Percentiles rank a stretch among this genome's conserved stretches.
phyloP scores from a whole-genome alignment of 1,140 invertebrate species.

The Zaprionus tsacasi region DNA sequence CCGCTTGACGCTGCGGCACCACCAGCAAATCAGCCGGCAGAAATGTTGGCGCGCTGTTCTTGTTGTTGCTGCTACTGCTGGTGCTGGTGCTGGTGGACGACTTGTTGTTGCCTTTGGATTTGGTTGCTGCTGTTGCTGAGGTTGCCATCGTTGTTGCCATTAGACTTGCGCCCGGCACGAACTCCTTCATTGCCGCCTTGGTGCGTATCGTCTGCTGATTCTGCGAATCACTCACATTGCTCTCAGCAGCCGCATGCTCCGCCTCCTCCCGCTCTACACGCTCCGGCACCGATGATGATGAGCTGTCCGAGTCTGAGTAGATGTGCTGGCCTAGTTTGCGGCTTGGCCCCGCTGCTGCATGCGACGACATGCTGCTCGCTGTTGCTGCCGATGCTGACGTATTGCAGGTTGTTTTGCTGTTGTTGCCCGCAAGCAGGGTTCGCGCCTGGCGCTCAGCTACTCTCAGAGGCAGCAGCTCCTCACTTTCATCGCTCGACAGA shows the following conservation, averaged over 20 bases:
- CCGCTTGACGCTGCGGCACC: constrained; percentile 95
- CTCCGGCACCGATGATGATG: constrained; percentile 25
- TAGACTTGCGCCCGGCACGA: constrained; percentile 84
- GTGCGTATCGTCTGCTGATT: constrained; percentile 88
- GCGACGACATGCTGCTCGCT: background rate
- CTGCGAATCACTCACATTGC: constrained; percentile 88
- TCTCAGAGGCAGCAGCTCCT: constrained; percentile 88
- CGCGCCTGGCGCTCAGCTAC: constrained; percentile 27
- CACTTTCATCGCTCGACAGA: constrained; percentile 89
- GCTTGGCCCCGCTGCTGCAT: constrained; percentile 88
- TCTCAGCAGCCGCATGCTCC: constrained; percentile 84
- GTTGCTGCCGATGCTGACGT: background rate
- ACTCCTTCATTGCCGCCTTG: constrained; percentile 93
- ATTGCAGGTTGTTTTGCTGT: constrained; percentile 7
- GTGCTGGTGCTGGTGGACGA: constrained; percentile 28
- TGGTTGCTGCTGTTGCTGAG: constrained; percentile 37
- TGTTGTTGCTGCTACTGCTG: constrained; percentile 27
- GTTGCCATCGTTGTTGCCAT: constrained; percentile 38
- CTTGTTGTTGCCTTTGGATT: constrained; percentile 51
- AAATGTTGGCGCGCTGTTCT: constrained; percentile 78
- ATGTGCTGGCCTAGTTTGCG: constrained; percentile 70
- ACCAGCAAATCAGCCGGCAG: constrained; percentile 90
- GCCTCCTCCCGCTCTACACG: constrained; percentile 69
- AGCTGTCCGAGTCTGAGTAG: constrained; percentile 78
- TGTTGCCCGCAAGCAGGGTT: background rate